Base-by-base conservation (phyloP, 1,140 invertebrate genomes). In the Wiebesia pumilae region DNA sequence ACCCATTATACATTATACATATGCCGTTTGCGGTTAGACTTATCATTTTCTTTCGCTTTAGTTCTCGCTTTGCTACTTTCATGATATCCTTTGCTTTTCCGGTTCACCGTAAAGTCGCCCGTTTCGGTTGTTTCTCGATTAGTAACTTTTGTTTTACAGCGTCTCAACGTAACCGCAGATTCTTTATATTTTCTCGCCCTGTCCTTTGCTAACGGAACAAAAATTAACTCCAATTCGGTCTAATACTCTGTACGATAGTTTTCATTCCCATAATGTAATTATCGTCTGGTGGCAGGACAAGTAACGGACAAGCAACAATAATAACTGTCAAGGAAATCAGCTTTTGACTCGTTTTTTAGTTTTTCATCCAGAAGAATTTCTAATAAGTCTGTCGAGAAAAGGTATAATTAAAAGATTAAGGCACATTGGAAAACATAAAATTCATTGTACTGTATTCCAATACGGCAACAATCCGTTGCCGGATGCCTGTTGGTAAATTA, bases 61-160 rank as follows among this genome's bases (percentile, higher is more conserved):
- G 10, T 27, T 40, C 14, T 43, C 6, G 0, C 21, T 27, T 1
- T 27, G 58, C 2, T 62, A 4, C 27, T 27, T 27, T 14, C 51
- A 65, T 62, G 71, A 9, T 62, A 62, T 30, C n/a, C 27, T 30
- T 67, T 69, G 6, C 3, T 69, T 69, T 69, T n/a, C n/a, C 62
- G n/a, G 12, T 69, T 35, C 71, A 54, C 69, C 82, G 35, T 71
- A 12, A 6, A 16, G 19, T 12, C 19, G 51, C 58, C 58, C 21
- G 27, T 62, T 62, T 3, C 24, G 24, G 27, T 62, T 10, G 58
- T 27, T 62, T 10, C 4, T 14, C 14, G 6, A 6, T 47, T 67
- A 62, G 75, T 40, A 78, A 78, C 58, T 78, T 79, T 79, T 84
- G 54, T 38, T 84, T 65, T 78, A 30, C 43, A n/a, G 47, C 33